phyloP scores from a whole-genome alignment of 2,888 invertebrate species.

The Anthrax anthrax region DNA sequence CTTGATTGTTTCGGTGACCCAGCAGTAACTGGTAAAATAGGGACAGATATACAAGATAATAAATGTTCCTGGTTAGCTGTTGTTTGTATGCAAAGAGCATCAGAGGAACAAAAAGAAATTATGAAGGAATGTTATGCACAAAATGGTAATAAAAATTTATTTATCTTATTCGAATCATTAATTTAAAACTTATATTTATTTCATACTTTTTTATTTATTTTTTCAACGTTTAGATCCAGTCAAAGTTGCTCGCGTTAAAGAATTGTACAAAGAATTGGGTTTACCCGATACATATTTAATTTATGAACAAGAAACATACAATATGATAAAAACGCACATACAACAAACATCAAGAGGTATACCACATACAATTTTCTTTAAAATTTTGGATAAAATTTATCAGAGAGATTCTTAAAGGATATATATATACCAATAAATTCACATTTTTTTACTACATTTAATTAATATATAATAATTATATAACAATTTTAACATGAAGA shows the following conservation, averaged over 20 bases:
- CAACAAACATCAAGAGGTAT: conserved; percentile 70
- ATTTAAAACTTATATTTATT: no score
- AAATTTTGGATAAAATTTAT: conserved; percentile 68
- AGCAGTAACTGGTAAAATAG: conserved; percentile 71
- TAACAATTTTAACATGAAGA: no score
- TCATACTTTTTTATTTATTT: neutral
- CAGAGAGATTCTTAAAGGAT: conserved; percentile 49
- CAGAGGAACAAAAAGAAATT: conserved; percentile 51
- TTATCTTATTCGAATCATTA: no score
- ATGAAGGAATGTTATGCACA: conserved; percentile 66
- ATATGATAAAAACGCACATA: conserved; percentile 66
- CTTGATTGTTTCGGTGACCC: conserved; percentile 79
- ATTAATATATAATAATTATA: no score
- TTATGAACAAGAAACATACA: conserved; percentile 73
- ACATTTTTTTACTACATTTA: no score
- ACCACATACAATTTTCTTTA: conserved; percentile 68
- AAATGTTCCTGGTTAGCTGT: conserved; percentile 94
- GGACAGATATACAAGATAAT: conserved; percentile 87
- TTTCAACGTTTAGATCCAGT: conserved; percentile 37
- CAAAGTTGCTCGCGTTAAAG: conserved; percentile 53
- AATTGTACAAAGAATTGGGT: conserved; percentile 62
- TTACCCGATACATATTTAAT: conserved; percentile 61
- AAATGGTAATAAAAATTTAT: conserved; percentile 26
- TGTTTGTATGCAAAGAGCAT: conserved; percentile 68
- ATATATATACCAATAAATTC: no score